A percentile compares a stretch with the other conserved stretches of the same genome.
These are phyloP conservation scores for Noctuana brunneofusca DNA, from an alignment of 2,888 invertebrate species.

Conservation along the genomic window DNA sequence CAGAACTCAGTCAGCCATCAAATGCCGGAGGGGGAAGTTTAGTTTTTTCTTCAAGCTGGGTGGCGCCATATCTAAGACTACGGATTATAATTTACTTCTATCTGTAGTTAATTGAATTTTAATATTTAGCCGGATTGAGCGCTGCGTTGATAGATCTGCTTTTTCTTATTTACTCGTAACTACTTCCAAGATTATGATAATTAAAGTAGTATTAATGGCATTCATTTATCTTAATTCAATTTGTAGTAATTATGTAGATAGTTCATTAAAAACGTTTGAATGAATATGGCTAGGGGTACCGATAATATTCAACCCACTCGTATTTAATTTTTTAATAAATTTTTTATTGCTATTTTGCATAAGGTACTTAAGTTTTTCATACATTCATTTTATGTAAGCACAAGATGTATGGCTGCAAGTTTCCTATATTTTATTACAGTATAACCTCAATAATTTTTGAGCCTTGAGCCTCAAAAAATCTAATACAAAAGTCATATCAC, in stretches of 20 bases:
- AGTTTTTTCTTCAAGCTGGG: slow-evolving; percentile 38
- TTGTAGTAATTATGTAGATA: slow-evolving; percentile 9
- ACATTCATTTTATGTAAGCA: too few species aligned
- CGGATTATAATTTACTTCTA: slow-evolving; percentile 33
- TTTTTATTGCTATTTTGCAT: too few species aligned
- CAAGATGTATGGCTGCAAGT: too few species aligned
- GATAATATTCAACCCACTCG: too few species aligned
- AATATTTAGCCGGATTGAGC: slow-evolving; percentile 33
- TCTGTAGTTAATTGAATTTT: slow-evolving; percentile 47
- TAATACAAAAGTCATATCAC: too few species aligned
- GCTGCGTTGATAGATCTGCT: slow-evolving; percentile 16
- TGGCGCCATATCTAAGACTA: slow-evolving; percentile 32
- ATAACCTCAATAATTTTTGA: too few species aligned
- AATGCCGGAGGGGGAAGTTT: slow-evolving; percentile 48
- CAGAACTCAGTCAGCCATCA: slow-evolving; percentile 59
- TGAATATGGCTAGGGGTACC: not conserved
- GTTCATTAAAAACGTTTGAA: slow-evolving; percentile 9
- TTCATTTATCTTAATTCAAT: slow-evolving; percentile 25
- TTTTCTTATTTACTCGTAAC: slow-evolving; percentile 23
- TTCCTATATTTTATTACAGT: too few species aligned
- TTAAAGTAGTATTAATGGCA: slow-evolving; percentile 12
- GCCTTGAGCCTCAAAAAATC: too few species aligned
- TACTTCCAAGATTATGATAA: slow-evolving; percentile 25
- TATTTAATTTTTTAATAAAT: too few species aligned
- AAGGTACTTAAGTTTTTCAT: too few species aligned